Conservation (phyloP, 2,113 vertebrate species). For the Heptranchias perlo region DNA sequence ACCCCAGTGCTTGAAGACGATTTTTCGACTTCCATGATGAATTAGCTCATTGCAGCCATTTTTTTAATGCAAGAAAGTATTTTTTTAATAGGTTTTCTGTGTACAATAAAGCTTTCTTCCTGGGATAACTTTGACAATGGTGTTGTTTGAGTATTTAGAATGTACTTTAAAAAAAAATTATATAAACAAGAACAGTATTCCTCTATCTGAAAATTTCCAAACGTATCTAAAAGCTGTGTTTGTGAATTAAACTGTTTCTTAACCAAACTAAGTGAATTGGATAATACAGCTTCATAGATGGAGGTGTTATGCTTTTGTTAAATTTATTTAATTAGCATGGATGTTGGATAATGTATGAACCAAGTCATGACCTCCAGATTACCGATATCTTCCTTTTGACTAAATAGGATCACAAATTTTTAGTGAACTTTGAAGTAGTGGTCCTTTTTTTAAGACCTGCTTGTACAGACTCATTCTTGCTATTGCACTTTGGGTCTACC, state of each 20-base stretch:
- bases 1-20: neutral
- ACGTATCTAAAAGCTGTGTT: neutral
- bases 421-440: neutral
- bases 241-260: neutral
- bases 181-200: too few relatives aligned
- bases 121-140: neutral
- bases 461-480: neutral
- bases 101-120: neutral
- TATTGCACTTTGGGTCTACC: neutral
- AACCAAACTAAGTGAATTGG: neutral
- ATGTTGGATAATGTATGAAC: neutral
- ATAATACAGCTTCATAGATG: neutral
- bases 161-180: too few relatives aligned
- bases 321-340: neutral
- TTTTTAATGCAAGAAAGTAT: neutral
- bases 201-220: neutral
- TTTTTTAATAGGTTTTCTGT: neutral
- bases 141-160: neutral
- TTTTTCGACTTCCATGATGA: too few relatives aligned
- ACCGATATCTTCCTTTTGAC: neutral
- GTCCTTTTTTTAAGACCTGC: neutral
- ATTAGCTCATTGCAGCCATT: neutral
- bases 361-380: neutral
- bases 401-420: neutral
- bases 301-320: neutral